phyloP scores from a whole-genome alignment of 2,113 vertebrate genomes.

The Atlantisia rogersi region DNA sequence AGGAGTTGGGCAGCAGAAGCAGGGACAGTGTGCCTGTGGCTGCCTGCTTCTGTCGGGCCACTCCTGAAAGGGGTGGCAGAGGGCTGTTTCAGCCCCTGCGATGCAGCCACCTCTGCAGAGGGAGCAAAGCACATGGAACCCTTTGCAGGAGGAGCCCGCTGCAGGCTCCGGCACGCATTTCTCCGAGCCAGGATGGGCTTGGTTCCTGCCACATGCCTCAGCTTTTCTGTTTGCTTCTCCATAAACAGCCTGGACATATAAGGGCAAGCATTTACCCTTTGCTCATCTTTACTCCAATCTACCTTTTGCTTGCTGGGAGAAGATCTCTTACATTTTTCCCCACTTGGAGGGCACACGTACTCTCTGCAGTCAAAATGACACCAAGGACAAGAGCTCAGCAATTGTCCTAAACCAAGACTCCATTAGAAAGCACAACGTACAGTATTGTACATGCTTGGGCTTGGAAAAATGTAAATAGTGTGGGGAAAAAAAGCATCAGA shows the following conservation, averaged over 20 bases:
- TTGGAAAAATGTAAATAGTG: not conserved
- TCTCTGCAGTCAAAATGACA: not conserved
- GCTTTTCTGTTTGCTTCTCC: not conserved
- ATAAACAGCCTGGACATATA: not conserved
- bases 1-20: too few relatives aligned
- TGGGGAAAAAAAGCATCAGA: not conserved
- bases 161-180: not conserved
- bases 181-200: not conserved
- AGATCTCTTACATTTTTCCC: not conserved
- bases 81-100: rapidly evolving
- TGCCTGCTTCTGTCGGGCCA: not conserved
- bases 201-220: not conserved
- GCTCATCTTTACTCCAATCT: not conserved
- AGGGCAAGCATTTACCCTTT: slow-evolving; percentile 2
- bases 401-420: not conserved
- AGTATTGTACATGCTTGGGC: not conserved
- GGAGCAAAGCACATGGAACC: rapidly evolving
- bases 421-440: not conserved
- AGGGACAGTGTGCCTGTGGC: not conserved
- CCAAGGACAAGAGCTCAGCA: not conserved
- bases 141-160: not conserved
- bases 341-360: not conserved
- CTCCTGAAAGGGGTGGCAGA: not conserved
- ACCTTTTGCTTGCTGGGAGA: not conserved
- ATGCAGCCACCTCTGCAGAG: not conserved